Evolutionary conservation across 2,888 invertebrate species (phyloP).

Genomic region (Anticlea derivata): DNA sequence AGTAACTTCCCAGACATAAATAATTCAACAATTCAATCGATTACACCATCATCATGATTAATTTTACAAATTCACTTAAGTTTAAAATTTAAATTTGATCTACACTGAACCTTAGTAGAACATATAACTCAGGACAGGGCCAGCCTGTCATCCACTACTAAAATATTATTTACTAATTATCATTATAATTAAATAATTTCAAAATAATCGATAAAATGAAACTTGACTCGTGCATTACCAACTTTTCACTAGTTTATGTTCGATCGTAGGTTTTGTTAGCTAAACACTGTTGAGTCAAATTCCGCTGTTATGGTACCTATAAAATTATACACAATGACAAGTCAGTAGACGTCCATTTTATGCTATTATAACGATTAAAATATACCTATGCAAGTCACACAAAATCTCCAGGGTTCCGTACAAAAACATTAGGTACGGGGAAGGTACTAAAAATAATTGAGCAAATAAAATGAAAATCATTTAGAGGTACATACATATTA

Average conservation of each 20-base stretch:
- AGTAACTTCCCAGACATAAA: constrained; percentile 80
- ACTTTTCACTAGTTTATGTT: neutral
- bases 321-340: constrained; percentile 7
- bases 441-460: constrained; percentile 38
- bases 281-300: constrained; percentile 6
- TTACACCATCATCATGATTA: constrained; percentile 58
- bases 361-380: constrained; percentile 17
- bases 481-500: too few relatives aligned
- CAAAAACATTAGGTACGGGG: constrained; percentile 2
- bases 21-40: constrained; percentile 78
- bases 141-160: constrained; percentile 70
- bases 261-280: neutral
- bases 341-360: constrained; percentile 8
- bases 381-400: constrained; percentile 21
- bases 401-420: constrained; percentile 23
- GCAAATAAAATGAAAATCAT: constrained; percentile 37
- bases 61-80: constrained; percentile 46
- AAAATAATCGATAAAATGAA: constrained; percentile 5
- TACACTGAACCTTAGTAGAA: constrained; percentile 31
- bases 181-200: constrained; percentile 25
- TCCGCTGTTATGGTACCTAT: neutral
- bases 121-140: constrained; percentile 69
- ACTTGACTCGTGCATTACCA: constrained; percentile 1
- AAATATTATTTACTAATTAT: constrained; percentile 33
- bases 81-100: constrained; percentile 42